These are phyloP conservation scores for Protobothrops flavoviridis DNA, from an alignment of 2,113 vertebrate species.

Conservation along the genomic window DNA sequence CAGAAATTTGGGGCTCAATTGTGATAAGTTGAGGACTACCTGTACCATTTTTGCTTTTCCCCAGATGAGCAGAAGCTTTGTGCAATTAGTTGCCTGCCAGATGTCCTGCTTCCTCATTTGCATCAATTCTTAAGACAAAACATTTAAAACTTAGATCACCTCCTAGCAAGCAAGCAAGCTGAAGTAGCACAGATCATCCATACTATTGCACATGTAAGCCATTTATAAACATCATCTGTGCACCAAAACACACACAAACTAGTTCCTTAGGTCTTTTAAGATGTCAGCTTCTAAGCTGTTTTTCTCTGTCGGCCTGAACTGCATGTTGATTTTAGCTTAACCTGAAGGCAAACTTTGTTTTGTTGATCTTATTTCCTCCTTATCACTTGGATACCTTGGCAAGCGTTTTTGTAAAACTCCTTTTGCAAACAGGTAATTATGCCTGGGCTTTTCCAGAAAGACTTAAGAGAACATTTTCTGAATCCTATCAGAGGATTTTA, in stretches of 20 bases:
- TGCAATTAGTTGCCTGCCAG: background rate
- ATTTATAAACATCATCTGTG: background rate
- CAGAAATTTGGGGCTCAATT: too few relatives aligned
- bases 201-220: background rate
- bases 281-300: background rate
- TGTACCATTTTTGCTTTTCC: background rate
- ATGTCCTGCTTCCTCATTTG: background rate
- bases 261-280: background rate
- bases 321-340: constrained; percentile 18
- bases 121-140: background rate
- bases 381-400: background rate
- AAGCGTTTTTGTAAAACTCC: background rate
- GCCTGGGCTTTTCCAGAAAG: background rate
- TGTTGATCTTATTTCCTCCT: constrained; percentile 27
- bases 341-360: background rate
- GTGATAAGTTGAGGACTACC: too few relatives aligned
- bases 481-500: constrained; percentile 9
- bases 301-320: background rate
- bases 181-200: background rate
- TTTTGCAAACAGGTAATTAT: background rate
- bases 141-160: background rate
- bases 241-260: background rate
- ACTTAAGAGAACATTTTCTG: constrained; percentile 4
- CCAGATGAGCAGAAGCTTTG: background rate
- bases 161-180: background rate